Conservation (phyloP, 2,888 invertebrate genomes). For the Proisotoma minuta region DNA sequence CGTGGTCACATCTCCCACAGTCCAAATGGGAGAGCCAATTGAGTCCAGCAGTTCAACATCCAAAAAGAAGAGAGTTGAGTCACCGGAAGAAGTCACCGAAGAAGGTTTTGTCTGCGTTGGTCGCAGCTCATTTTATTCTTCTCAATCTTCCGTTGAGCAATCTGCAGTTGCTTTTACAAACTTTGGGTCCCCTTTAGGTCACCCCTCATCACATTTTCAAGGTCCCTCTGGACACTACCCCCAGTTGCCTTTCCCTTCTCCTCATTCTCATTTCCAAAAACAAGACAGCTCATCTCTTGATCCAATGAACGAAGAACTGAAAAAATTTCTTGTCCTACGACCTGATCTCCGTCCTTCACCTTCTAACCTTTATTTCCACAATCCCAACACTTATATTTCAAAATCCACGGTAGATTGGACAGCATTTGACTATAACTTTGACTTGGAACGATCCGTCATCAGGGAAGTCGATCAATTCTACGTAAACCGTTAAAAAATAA, state of each 20-base stretch:
- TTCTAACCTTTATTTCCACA: background rate
- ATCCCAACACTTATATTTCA: background rate
- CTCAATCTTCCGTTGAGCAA: slow-evolving; percentile 1
- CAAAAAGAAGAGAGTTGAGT: slow-evolving; percentile 21
- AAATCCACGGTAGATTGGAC: slow-evolving; percentile 10
- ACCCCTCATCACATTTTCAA: background rate
- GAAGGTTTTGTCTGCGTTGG: slow-evolving; percentile 43
- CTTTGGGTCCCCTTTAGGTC: background rate
- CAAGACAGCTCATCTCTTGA: background rate
- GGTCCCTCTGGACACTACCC: slow-evolving; percentile 23
- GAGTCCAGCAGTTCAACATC: background rate
- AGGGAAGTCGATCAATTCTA: slow-evolving; percentile 23
- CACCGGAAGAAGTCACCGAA: slow-evolving; percentile 35
- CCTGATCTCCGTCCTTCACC: slow-evolving; percentile 9
- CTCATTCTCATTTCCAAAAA: background rate
- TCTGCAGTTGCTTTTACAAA: slow-evolving; percentile 22
- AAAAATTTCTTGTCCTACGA: slow-evolving; percentile 31
- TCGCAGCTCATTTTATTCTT: slow-evolving; percentile 36
- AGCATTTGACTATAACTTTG: slow-evolving; percentile 40
- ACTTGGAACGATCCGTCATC: slow-evolving; percentile 37
- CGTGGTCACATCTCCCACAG: slow-evolving; percentile 23
- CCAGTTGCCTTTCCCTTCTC: slow-evolving; percentile 5
- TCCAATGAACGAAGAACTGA: slow-evolving; percentile 13
- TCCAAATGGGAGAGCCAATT: slow-evolving; percentile 34
- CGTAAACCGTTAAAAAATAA: background rate